Conservation (phyloP, 2,888 invertebrate genomes). For the Alsophila aescularia region DNA sequence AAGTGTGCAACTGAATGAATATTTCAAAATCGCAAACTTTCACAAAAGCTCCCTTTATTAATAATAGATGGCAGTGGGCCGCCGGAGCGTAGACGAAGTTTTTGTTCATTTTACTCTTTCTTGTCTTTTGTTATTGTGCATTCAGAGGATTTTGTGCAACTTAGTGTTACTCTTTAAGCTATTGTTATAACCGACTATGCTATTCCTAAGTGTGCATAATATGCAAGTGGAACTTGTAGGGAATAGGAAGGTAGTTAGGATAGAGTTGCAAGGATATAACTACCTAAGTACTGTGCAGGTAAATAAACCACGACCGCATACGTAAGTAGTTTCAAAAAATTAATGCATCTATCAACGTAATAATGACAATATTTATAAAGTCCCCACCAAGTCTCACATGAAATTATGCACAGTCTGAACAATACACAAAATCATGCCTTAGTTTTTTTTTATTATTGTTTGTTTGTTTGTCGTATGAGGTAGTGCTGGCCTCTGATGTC, state of each 20-base stretch:
- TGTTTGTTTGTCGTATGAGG: too few relatives aligned
- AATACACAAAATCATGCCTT: too few relatives aligned
- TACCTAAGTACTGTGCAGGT: too few relatives aligned
- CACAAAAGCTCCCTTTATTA: conserved; percentile 34
- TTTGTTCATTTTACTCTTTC: conserved; percentile 28
- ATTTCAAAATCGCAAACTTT: conserved; percentile 35
- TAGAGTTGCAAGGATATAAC: background rate
- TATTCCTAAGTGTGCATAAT: background rate
- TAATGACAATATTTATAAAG: too few relatives aligned
- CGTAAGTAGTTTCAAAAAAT: too few relatives aligned
- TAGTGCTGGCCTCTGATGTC: too few relatives aligned
- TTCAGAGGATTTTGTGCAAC: conserved; percentile 38
- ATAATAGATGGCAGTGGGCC: conserved; percentile 44
- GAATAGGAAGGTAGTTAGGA: background rate
- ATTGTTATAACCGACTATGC: background rate
- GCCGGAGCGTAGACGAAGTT: conserved; percentile 39
- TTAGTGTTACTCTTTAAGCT: conserved; percentile 14
- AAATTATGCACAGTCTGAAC: too few relatives aligned
- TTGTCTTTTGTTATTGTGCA: conserved; percentile 50
- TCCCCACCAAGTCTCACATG: too few relatives aligned
- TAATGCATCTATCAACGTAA: too few relatives aligned
- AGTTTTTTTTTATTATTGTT: too few relatives aligned
- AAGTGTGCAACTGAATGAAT: conserved; percentile 30
- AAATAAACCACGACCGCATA: too few relatives aligned
- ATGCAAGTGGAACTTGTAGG: background rate